Conservation (phyloP, 2,797 vertebrate species). For the Acrocephalus scirpaceus region DNA sequence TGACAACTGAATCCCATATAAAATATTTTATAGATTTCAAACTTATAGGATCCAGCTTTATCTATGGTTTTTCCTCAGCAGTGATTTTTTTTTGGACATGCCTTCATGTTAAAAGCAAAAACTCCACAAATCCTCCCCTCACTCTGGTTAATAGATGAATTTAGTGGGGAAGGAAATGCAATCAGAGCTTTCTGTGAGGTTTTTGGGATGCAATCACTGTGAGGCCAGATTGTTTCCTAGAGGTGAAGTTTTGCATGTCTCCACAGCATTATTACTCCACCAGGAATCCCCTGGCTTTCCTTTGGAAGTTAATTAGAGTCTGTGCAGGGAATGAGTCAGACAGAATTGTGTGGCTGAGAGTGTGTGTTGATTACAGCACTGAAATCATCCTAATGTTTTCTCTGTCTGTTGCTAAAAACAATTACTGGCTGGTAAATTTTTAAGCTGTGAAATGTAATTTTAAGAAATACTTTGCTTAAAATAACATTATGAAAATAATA, state of each 20-base stretch:
- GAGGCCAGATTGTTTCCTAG: not conserved
- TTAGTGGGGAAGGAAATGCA: not conserved
- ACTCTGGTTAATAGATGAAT: not conserved
- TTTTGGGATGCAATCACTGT: not conserved
- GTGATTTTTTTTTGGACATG: not conserved
- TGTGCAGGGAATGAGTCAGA: conserved; percentile 35
- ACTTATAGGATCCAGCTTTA: not conserved
- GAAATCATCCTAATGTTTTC: conserved; percentile 29
- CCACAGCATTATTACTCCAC: not conserved
- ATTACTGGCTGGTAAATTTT: conserved; percentile 26
- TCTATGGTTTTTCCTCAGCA: not conserved
- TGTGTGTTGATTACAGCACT: conserved; percentile 38
- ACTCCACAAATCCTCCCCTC: not conserved
- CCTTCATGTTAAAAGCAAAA: not conserved
- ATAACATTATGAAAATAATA: not conserved
- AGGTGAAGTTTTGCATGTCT: conserved; percentile 41
- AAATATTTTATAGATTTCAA: not conserved
- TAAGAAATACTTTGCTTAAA: conserved; percentile 31
- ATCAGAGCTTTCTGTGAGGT: conserved; percentile 20
- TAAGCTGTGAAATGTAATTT: conserved; percentile 21
- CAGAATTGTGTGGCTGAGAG: conserved; percentile 10
- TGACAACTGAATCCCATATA: not conserved
- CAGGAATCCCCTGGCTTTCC: conserved; percentile 46
- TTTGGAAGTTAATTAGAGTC: conserved; percentile 51
- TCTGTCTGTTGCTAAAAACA: conserved; percentile 33